Base-by-base conservation (phyloP, 2,797 vertebrate species). In the Siniperca undulata region DNA sequence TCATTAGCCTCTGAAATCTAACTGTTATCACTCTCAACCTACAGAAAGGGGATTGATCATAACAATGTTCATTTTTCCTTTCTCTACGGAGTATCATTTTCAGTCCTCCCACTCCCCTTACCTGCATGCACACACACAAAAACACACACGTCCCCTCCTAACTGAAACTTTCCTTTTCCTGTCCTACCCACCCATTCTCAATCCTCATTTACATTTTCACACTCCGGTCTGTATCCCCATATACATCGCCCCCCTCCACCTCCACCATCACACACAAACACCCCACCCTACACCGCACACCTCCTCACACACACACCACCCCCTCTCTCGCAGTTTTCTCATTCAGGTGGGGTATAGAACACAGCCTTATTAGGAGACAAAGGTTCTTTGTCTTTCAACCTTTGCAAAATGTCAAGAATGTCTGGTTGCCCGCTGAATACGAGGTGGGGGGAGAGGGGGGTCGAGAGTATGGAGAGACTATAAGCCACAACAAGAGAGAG, bases 321-420 rank as follows among this genome's bases (percentile, higher is more conserved):
- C 58, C n/a, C 68, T 48, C 79, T 68, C 78, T 71, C 60, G 61
- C 53, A 75, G 76, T 88, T 91, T 95, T 95, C 89, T 92, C 84
- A 96, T 95, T 95, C 95, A 95, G 92, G 89, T 92, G 66, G 85
- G 85, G 90, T 93, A 80, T 67, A 87, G 88, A 91, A 84, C 74
- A 14, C 81, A 83, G 91, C 95, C 94, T 95, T 95, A 95, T 96
- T 95, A 96, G 93, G 92, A 96, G 91, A 95, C 94, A 95, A 95
- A 95, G 92, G 93, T 95, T 93, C 95, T 95, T 95, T 95, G 95
- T 96, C 95, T 95, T 96, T 95, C 94, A 96, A 96, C 95, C 95
- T 96, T 95, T 96, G 87, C 92, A 90, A 96, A 96, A 96, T 96
- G 96, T 95, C 96, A 96, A 94, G 94, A 94, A 93, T 94, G 94